Percentiles rank a stretch among this genome's conserved stretches.
phyloP scores from a whole-genome alignment of 2,888 invertebrate genomes.

The Acanthosoma haemorrhoidale region DNA sequence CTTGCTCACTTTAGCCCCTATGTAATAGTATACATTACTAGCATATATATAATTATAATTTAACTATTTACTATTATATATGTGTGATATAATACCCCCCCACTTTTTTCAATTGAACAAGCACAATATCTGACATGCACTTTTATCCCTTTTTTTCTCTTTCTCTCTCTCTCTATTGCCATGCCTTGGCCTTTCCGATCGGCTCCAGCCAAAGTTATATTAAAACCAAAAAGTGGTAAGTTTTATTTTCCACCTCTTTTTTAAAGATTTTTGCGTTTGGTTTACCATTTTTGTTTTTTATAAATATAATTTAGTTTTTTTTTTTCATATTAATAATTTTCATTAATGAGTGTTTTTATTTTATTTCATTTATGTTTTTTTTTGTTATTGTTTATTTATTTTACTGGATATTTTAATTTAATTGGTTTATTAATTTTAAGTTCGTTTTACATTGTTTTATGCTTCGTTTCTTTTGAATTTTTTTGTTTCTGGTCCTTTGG shows the following conservation, averaged over 20 bases:
- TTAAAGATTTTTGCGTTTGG: slow-evolving; percentile 32
- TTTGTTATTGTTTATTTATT: slow-evolving; percentile 26
- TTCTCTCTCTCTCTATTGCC: slow-evolving; percentile 41
- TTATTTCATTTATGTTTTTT: slow-evolving; percentile 33
- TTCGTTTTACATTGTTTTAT: slow-evolving; percentile 38
- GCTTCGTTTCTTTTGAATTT: slow-evolving; percentile 32
- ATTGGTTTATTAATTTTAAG: slow-evolving; percentile 30
- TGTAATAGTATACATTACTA: background rate
- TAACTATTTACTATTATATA: slow-evolving; percentile 28
- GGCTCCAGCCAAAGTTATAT: slow-evolving; percentile 49
- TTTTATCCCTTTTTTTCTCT: slow-evolving; percentile 41
- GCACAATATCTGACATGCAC: slow-evolving; percentile 41
- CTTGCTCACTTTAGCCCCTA: background rate
- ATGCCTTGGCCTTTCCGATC: slow-evolving; percentile 42
- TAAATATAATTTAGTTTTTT: slow-evolving; percentile 31
- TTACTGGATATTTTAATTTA: slow-evolving; percentile 10
- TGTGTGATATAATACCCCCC: slow-evolving; percentile 31
- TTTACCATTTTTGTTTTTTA: slow-evolving; percentile 36
- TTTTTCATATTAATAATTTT: slow-evolving; percentile 31
- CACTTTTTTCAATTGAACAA: slow-evolving; percentile 34
- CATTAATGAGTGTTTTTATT: slow-evolving; percentile 32
- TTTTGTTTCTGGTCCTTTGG: slow-evolving; percentile 27
- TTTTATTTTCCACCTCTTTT: slow-evolving; percentile 40
- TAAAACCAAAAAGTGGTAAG: slow-evolving; percentile 51
- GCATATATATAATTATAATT: slow-evolving; percentile 21